A percentile compares a stretch with the other conserved stretches of the same genome.
phyloP scores from a whole-genome alignment of 2,888 invertebrate species.

The Psylliodes chrysocephalus region DNA sequence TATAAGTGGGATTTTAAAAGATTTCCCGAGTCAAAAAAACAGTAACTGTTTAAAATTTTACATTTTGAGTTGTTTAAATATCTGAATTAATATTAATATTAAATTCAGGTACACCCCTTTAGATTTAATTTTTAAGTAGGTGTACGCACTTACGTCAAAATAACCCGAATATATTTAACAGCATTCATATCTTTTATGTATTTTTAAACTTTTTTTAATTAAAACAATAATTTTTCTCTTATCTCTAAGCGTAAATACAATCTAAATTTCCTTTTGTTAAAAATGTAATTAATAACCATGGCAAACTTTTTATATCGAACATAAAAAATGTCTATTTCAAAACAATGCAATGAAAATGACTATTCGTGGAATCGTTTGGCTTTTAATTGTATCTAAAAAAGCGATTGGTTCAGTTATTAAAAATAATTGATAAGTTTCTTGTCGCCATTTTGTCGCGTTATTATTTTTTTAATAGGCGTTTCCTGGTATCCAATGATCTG shows the following conservation, averaged over 20 bases:
- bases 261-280: background rate
- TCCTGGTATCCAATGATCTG: background rate
- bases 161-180: too few relatives aligned
- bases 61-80: too few relatives aligned
- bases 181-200: too few relatives aligned
- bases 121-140: too few relatives aligned
- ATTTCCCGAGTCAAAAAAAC: too few relatives aligned
- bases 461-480: background rate
- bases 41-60: too few relatives aligned
- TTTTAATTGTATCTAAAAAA: conserved; percentile 2
- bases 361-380: background rate
- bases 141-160: too few relatives aligned
- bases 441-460: too few relatives aligned
- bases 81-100: too few relatives aligned
- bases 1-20: too few relatives aligned
- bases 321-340: background rate
- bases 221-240: background rate
- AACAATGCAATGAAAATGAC: background rate
- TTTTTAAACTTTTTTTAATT: background rate
- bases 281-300: background rate
- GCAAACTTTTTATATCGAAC: background rate
- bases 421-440: conserved; percentile 1
- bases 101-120: too few relatives aligned
- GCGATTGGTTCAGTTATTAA: background rate
- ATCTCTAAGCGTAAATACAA: background rate